Evolutionary conservation across 2,888 invertebrate species (phyloP), one percentile per base, ranked within the genome.

Genomic region (Holacanthella duospinosa): DNA sequence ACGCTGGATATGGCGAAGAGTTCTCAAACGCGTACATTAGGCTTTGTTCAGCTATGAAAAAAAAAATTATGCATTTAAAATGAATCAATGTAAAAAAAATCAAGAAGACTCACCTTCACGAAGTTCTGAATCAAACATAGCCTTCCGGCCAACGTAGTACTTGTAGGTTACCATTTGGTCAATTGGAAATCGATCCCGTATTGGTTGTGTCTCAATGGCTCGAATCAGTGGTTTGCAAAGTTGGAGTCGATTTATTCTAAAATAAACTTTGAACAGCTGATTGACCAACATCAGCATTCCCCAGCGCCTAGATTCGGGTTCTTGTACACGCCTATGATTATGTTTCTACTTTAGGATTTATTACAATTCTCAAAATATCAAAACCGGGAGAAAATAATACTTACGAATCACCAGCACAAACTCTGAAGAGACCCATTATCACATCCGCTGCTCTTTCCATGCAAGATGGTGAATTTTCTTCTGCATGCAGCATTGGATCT

Each of bases 61-160:
- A 59, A 62, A 61, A 57, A 60, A 60, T 55, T 36, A 21, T n/a
- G n/a, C n/a, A n/a, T n/a, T 54, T 54, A 28, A n/a, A 59, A 44
- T 16, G 24, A 2, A 29, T 2, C 36, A 26, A 27, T 19, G 26
- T n/a, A n/a, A n/a, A n/a, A n/a, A n/a, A n/a, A 25, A 55, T 9
- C 19, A 55, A 16, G 26, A 55, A 55, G 12, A 69, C 70, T 70
- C 75, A 84, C 85, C 85, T 71, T 85, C 83, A 77, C 87, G 87
- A 75, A 94, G 94, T 76, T 97, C 93, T 62, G 93, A 93, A 78
- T 99, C 97, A 77, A 97, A 99, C 93, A 99, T 96, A 1, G 94
- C 92, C 77, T 97, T 96, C 29, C 96, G 83, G 0, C 97, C 97
- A 24, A 95, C 92, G 79, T 93, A 97, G 78, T 96, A 96, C 75